phyloP scores from a whole-genome alignment of 2,113 vertebrate species.

The Ursus arctos region DNA sequence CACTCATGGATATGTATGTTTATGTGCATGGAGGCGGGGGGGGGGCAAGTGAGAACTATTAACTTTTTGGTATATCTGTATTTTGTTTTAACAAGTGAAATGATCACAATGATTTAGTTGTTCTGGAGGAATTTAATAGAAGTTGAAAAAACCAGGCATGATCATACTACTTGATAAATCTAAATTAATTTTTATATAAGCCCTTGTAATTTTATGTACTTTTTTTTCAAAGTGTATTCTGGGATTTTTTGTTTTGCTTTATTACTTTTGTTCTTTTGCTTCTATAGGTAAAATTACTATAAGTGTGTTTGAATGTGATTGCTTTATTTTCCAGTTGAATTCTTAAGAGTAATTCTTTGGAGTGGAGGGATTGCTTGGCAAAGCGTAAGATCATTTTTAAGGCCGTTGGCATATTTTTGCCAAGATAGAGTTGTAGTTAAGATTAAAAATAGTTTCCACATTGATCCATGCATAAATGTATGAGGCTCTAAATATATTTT shows the following conservation, averaged over 20 bases:
- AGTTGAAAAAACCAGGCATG: background rate
- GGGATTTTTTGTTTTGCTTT: background rate
- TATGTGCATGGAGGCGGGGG: background rate
- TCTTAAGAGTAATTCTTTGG: conserved; percentile 31
- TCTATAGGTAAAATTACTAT: background rate
- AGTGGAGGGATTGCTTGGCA: background rate
- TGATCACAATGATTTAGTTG: conserved; percentile 12
- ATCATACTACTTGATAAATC: conserved; percentile 22
- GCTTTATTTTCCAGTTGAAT: conserved; percentile 47
- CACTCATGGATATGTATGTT: background rate
- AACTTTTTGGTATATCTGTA: background rate
- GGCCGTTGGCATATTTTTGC: background rate
- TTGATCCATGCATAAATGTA: conserved; percentile 52
- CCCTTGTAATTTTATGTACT: background rate
- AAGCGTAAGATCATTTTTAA: conserved; percentile 45
- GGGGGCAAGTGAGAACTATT: background rate
- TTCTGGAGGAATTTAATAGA: background rate
- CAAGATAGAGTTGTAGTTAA: conserved; percentile 42
- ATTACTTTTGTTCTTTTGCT: background rate
- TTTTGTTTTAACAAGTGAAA: background rate
- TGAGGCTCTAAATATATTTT: conserved; percentile 29
- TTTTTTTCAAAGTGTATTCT: background rate
- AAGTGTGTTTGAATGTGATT: background rate
- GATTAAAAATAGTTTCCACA: conserved; percentile 57
- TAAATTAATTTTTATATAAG: background rate